Base-by-base conservation (phyloP, 2,888 invertebrate species). In the Cryptus viduatorius region DNA sequence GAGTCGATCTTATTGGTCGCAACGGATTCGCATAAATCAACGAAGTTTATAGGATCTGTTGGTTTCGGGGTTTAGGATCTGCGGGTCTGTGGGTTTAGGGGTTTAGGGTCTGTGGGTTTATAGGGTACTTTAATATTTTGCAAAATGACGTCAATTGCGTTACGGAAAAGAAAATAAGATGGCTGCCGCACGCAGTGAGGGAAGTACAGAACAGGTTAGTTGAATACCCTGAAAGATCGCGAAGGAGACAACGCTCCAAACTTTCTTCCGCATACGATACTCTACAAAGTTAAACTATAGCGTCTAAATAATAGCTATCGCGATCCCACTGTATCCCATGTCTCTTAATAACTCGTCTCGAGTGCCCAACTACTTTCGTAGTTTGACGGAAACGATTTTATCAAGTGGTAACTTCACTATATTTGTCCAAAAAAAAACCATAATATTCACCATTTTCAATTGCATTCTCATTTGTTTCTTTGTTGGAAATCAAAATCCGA, bases 291-390 rank as follows among this genome's bases (percentile, higher is more conserved):
- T 5, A 14, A 61, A 14, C 61, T 61, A 31, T 31, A 14, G n/a
- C 56, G 31, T 37, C 71, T 56, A 14, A 44, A 72, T 72, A 46
- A 59, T 59, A 72, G 44, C 72, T 59, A 14, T 56, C 37, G 53
- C 42, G 42, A 16, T 53, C 37, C 19, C 56, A 72, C 42, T 14
- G 42, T 59, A n/a, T 72, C 59, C 14, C 72, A 42, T 44, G 29
- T 29, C 44, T 29, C 29, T 8, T 16, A 24, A 72, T n/a, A 46
- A 72, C 10, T 72, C 71, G 16, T 5, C 12, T 56, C 69, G 4
- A 53, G 31, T 1, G 29, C 31, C 24, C 31, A 68, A n/a, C 37
- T 53, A 14, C 14, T 59, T 72, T 44, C 24, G 24, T 72, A 44
- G 42, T 37, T 42, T 19, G 44, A 72, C 37, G 7, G 42, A 42